Conservation (phyloP, 2,888 invertebrate genomes). For the Diabrotica balteata region DNA sequence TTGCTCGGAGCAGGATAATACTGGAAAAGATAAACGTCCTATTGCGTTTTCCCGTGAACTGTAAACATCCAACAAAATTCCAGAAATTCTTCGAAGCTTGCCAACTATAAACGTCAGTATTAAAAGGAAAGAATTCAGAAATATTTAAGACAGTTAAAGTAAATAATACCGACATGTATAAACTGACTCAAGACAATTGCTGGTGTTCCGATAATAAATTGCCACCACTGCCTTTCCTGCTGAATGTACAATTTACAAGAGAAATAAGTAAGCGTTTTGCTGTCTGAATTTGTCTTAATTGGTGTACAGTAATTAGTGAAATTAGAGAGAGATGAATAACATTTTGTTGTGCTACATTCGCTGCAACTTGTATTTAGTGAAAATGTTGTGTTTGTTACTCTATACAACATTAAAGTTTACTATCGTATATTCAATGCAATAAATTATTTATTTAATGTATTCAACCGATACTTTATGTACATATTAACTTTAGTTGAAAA, state of each 20-base stretch:
- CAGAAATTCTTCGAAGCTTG: not conserved
- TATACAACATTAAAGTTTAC: too few species aligned
- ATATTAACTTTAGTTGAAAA: too few species aligned
- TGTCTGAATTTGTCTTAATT: not conserved
- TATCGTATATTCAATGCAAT: too few species aligned
- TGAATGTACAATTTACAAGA: not conserved
- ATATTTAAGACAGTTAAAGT: conserved; percentile 2
- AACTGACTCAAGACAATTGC: conserved; percentile 1
- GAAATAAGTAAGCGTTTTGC: too few species aligned
- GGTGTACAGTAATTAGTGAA: not conserved
- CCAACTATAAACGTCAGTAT: not conserved
- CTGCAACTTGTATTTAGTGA: too few species aligned
- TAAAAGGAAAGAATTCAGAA: not conserved
- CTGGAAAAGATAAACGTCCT: too few species aligned
- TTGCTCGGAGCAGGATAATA: too few species aligned
- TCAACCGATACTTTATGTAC: too few species aligned
- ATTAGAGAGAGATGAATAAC: too few species aligned
- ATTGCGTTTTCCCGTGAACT: not conserved
- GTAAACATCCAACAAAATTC: not conserved
- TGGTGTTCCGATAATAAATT: conserved; percentile 2
- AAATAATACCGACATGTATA: conserved; percentile 4
- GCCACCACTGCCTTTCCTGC: not conserved
- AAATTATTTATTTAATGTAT: too few species aligned
- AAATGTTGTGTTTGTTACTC: too few species aligned
- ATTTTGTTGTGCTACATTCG: too few species aligned